Evolutionary conservation across 2,113 vertebrate genomes (phyloP).

Genomic region (Microcebus ravelobensis): DNA sequence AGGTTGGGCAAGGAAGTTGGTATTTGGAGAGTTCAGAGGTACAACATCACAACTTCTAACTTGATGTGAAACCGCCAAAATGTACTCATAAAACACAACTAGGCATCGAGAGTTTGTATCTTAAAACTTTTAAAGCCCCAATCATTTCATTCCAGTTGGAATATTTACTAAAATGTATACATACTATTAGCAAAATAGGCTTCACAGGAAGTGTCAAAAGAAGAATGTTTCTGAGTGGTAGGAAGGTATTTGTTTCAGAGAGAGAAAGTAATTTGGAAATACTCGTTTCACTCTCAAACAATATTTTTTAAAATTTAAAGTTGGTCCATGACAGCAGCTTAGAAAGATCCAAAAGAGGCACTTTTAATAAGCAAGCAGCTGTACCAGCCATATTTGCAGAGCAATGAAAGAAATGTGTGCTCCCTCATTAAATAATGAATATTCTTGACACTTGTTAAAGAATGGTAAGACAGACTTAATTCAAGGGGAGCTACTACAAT

Average conservation of each 20-base stretch:
- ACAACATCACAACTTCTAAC: background rate
- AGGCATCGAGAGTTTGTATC: background rate
- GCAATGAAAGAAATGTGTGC: background rate
- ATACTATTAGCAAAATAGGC: background rate
- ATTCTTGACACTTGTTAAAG: background rate
- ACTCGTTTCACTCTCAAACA: background rate
- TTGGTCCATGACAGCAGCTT: background rate
- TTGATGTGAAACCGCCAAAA: background rate
- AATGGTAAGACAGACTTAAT: background rate
- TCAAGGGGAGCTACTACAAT: background rate
- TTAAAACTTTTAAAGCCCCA: background rate
- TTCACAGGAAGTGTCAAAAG: background rate
- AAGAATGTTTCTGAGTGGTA: background rate
- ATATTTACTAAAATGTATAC: background rate
- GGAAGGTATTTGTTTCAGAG: background rate
- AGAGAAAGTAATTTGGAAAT: constrained; percentile 1
- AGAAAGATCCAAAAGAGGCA: background rate
- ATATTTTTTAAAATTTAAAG: background rate
- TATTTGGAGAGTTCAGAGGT: constrained; percentile 1
- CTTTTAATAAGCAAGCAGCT: background rate
- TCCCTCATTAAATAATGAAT: background rate
- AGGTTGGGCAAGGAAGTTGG: background rate
- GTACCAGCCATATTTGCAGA: background rate
- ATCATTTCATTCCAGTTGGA: background rate
- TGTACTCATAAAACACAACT: background rate